Conservation (phyloP, 2,797 vertebrate species). For the Graptemys geographica region DNA sequence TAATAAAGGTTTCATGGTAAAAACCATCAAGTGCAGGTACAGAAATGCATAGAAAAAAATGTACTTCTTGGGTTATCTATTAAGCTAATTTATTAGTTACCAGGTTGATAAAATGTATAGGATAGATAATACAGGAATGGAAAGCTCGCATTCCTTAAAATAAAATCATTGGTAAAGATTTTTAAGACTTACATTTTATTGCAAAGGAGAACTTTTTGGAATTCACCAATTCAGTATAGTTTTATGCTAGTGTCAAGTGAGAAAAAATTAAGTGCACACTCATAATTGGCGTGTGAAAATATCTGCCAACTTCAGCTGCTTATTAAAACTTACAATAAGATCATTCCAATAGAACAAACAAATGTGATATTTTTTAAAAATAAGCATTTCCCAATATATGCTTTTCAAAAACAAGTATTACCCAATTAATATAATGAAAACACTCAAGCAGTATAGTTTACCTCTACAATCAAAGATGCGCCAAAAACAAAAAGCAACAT, state of each 20-base stretch:
- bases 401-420: neutral
- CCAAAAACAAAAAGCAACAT: neutral
- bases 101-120: neutral
- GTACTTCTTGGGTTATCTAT: neutral
- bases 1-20: neutral
- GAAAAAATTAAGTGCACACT: neutral
- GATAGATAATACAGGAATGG: neutral
- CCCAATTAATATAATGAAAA: neutral
- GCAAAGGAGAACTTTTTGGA: neutral
- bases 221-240: neutral
- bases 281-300: neutral
- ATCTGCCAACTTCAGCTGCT: neutral
- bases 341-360: accelerated
- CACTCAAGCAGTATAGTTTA: neutral
- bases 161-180: neutral
- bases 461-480: neutral
- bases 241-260: neutral
- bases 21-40: neutral
- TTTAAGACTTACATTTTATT: neutral
- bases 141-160: neutral
- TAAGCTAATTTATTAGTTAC: neutral
- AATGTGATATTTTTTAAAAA: neutral
- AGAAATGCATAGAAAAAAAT: neutral
- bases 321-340: neutral
- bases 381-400: neutral